These are phyloP conservation scores for Zosterops japonicus DNA, from an alignment of 2,113 vertebrate genomes.

Conservation along the genomic window DNA sequence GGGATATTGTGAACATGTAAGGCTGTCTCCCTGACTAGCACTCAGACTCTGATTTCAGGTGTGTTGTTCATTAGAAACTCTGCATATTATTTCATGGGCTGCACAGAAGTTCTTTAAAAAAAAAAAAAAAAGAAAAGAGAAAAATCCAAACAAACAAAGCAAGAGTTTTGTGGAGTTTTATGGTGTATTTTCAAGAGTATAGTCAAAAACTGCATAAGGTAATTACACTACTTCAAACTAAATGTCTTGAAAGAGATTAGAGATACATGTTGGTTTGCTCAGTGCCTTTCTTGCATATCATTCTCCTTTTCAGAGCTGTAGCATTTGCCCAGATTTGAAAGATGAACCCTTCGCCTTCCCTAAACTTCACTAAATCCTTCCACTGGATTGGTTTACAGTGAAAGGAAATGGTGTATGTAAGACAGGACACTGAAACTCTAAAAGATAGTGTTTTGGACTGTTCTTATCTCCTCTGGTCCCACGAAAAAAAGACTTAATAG, in stretches of 20 bases:
- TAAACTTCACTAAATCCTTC: neutral
- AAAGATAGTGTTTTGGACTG: neutral
- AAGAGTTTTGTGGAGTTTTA: neutral
- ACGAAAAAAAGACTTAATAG: neutral
- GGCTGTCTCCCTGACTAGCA: neutral
- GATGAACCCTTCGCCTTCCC: neutral
- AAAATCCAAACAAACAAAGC: neutral
- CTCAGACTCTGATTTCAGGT: constrained; percentile 24
- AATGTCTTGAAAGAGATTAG: neutral
- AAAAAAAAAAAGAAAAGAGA: neutral
- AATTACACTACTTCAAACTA: constrained; percentile 9
- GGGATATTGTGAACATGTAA: neutral
- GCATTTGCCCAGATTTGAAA: neutral
- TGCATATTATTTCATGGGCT: neutral
- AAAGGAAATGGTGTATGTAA: neutral
- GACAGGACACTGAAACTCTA: neutral
- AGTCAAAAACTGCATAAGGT: neutral
- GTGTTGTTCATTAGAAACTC: constrained; percentile 1
- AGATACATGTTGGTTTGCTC: neutral
- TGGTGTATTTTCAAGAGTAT: neutral
- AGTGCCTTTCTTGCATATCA: neutral
- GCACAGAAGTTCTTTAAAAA: neutral
- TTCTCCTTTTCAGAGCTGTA: neutral
- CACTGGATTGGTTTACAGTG: neutral
- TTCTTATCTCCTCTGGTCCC: neutral